A percentile compares a stretch with the other conserved stretches of the same genome.
These are phyloP conservation scores for Trissolcus basalis DNA, from an alignment of 1,140 invertebrate genomes.

Conservation along the genomic window DNA sequence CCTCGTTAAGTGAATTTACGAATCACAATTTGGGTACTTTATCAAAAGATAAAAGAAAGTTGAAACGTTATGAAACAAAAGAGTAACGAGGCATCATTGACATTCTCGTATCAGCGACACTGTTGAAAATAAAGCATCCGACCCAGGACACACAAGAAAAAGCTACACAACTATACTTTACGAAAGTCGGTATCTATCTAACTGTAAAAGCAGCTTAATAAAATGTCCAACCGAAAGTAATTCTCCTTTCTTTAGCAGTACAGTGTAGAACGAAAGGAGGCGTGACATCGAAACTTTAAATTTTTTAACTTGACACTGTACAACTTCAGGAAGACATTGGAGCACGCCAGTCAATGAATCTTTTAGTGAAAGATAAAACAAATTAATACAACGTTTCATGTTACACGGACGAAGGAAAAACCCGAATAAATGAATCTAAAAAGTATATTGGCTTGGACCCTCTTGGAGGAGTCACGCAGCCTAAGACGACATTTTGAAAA, in stretches of 20 bases:
- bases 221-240: slow-evolving; percentile 28
- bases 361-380: no score
- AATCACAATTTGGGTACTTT: slow-evolving; percentile 21
- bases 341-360: no score
- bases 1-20: slow-evolving; percentile 12
- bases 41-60: slow-evolving; percentile 32
- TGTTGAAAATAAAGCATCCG: slow-evolving; percentile 27
- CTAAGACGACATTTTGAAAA: not conserved
- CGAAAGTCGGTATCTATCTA: slow-evolving; percentile 38
- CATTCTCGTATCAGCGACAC: slow-evolving; percentile 30
- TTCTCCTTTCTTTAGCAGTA: not conserved
- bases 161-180: slow-evolving; percentile 26
- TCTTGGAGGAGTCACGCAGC: no score
- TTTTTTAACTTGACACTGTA: no score
- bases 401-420: no score
- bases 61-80: slow-evolving; percentile 28
- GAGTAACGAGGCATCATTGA: slow-evolving; percentile 31
- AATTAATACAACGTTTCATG: no score
- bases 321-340: no score
- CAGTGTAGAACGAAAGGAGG: not conserved
- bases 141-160: slow-evolving; percentile 22
- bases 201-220: slow-evolving; percentile 41
- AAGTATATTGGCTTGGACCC: no score
- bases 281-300: slow-evolving; percentile 1
- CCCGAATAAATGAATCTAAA: no score